phyloP scores from a whole-genome alignment of 1,140 invertebrate species.

The Pseudomyrmex dendroicus region DNA sequence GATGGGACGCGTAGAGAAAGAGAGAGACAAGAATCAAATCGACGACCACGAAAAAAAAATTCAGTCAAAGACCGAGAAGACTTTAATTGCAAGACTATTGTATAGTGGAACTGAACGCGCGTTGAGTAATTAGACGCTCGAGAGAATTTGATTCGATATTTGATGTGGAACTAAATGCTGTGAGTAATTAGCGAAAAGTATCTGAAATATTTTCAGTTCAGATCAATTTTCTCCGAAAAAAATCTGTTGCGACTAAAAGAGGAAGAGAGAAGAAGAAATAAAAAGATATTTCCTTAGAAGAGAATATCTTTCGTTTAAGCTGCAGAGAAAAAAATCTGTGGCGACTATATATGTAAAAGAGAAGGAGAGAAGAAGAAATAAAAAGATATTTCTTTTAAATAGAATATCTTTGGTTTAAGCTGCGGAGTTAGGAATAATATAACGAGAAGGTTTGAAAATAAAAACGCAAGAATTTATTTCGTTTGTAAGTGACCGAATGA shows the following conservation, averaged over 20 bases:
- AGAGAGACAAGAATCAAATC: too few species aligned
- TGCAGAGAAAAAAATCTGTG: too few species aligned
- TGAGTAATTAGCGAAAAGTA: slow-evolving; percentile 31
- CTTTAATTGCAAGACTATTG: background rate
- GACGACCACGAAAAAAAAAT: too few species aligned
- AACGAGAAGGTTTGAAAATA: too few species aligned
- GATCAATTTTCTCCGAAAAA: too few species aligned
- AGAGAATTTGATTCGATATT: background rate
- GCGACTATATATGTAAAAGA: background rate
- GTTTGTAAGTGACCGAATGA: background rate
- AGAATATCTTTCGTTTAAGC: background rate
- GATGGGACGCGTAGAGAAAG: too few species aligned
- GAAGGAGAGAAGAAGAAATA: background rate
- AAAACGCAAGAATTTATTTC: background rate
- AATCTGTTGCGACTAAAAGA: background rate
- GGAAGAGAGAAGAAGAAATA: background rate
- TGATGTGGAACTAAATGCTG: slow-evolving; percentile 16
- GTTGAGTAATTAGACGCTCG: background rate
- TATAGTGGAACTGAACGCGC: background rate
- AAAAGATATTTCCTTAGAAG: background rate
- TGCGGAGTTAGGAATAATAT: too few species aligned
- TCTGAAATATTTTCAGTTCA: background rate
- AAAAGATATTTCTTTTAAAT: background rate
- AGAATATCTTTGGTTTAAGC: background rate
- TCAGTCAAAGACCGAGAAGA: too few species aligned